These are phyloP conservation scores for Zophobas morio DNA, from an alignment of 1,140 invertebrate species.

Conservation along the genomic window DNA sequence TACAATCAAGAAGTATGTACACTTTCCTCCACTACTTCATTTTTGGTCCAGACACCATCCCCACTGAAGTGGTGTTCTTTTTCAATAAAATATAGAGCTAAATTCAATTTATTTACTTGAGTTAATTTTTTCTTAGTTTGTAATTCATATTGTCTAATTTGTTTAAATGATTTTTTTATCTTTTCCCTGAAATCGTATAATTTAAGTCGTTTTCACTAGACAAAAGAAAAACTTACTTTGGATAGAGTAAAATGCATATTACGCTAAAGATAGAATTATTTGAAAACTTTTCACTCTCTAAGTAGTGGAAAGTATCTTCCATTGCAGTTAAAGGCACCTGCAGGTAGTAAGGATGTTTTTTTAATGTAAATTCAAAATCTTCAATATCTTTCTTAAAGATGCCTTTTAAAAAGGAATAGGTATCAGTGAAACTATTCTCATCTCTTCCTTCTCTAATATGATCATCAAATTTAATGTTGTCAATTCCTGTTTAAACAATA, in stretches of 20 bases:
- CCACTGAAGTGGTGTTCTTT: conserved; percentile 71
- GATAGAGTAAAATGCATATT: conserved; percentile 72
- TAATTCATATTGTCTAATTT: conserved; percentile 56
- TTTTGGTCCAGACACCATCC: conserved; percentile 69
- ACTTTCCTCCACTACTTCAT: conserved; percentile 1
- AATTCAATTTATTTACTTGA: conserved; percentile 68
- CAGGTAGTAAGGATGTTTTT: conserved; percentile 71
- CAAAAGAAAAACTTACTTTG: conserved; percentile 68
- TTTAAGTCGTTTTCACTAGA: not conserved
- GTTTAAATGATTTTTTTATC: conserved; percentile 56
- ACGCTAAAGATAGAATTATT: conserved; percentile 70
- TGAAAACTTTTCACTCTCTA: conserved; percentile 67
- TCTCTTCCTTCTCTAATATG: conserved; percentile 65
- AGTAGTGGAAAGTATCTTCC: conserved; percentile 67
- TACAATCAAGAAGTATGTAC: not conserved
- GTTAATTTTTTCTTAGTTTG: conserved; percentile 62
- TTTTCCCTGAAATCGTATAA: conserved; percentile 62
- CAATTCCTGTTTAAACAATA: not conserved
- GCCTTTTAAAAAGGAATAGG: conserved; percentile 52
- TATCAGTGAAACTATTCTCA: conserved; percentile 62
- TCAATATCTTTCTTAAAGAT: conserved; percentile 59
- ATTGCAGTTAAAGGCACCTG: conserved; percentile 70
- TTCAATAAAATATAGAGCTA: conserved; percentile 70
- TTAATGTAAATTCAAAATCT: conserved; percentile 66
- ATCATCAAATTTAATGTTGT: conserved; percentile 64